Conservation (phyloP, 1,140 invertebrate genomes). For the Potamilus streckersoni region DNA sequence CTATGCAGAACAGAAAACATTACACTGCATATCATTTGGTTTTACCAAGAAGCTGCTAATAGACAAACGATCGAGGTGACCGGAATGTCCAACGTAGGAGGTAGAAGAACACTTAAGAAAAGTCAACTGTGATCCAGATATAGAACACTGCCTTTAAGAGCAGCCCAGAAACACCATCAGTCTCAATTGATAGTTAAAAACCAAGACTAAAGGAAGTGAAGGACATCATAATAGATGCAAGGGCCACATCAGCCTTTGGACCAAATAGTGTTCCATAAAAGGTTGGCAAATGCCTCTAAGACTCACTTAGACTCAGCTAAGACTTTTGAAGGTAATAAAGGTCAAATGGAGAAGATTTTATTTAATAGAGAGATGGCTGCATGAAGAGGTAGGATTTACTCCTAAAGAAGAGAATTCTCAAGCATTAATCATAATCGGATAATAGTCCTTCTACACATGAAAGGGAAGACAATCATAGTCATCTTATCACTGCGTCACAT, state of each 20-base stretch:
- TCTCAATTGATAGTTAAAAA: not conserved
- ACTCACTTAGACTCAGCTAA: conserved; percentile 1
- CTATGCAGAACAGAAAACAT: not conserved
- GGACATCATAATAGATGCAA: conserved; percentile 6
- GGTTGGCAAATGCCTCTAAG: conserved; percentile 1
- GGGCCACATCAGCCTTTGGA: conserved; percentile 7
- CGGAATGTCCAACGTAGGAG: not conserved
- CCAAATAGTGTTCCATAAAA: conserved; percentile 18
- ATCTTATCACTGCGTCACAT: not conserved
- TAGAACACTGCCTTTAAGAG: not conserved
- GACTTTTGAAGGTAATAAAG: conserved; percentile 8
- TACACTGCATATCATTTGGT: not conserved
- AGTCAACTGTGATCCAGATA: not conserved
- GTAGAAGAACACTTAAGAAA: conserved; percentile 1
- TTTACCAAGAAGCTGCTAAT: not conserved
- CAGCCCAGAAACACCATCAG: not conserved
- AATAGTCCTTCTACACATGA: conserved; percentile 6
- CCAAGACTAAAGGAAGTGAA: conserved; percentile 13
- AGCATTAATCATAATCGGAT: conserved; percentile 9
- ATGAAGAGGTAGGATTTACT: not conserved
- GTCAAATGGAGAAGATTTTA: conserved; percentile 6
- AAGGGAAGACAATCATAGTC: not conserved
- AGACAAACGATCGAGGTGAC: conserved; percentile 8
- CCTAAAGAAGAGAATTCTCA: conserved; percentile 6
- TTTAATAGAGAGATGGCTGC: not conserved